phyloP scores from a whole-genome alignment of 2,797 vertebrate species.

The Vespertilio murinus region DNA sequence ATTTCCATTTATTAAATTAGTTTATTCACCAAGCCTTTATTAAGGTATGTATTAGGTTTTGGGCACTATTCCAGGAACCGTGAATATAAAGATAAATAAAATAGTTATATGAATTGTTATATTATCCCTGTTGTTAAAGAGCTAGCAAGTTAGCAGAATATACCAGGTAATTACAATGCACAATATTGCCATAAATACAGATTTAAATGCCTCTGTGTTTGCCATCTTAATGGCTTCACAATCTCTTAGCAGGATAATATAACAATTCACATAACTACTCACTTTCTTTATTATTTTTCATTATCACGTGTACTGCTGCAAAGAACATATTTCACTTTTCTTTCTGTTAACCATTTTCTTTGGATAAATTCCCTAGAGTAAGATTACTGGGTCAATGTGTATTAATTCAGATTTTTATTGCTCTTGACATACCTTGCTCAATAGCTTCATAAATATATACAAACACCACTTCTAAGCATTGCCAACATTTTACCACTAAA shows the following conservation, averaged over 20 bases:
- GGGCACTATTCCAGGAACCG: constrained; percentile 50
- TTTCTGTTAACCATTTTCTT: constrained; percentile 49
- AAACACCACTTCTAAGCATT: constrained; percentile 18
- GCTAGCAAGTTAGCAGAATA: constrained; percentile 44
- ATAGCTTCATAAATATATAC: constrained; percentile 14
- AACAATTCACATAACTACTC: constrained; percentile 40
- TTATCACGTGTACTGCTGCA: constrained; percentile 44
- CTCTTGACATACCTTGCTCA: constrained; percentile 27
- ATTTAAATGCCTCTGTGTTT: constrained; percentile 56
- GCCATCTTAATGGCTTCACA: constrained; percentile 51
- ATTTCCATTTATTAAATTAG: constrained; percentile 47
- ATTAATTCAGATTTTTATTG: constrained; percentile 53
- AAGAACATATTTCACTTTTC: constrained; percentile 18
- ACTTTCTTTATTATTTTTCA: constrained; percentile 59
- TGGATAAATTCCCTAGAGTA: constrained; percentile 49
- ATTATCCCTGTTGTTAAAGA: constrained; percentile 13
- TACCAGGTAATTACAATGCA: constrained; percentile 61
- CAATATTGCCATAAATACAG: constrained; percentile 51
- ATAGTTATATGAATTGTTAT: background rate
- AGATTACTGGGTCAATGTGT: constrained; percentile 37
- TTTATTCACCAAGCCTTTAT: constrained; percentile 55
- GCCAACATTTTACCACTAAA: constrained; percentile 5
- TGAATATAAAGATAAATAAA: constrained; percentile 60
- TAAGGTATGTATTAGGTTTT: constrained; percentile 49
- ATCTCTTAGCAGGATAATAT: constrained; percentile 43